Percentiles rank a stretch among this genome's conserved stretches.
Evolutionary conservation across 2,888 invertebrate species (phyloP).

Genomic region (Schizaphis graminum): DNA sequence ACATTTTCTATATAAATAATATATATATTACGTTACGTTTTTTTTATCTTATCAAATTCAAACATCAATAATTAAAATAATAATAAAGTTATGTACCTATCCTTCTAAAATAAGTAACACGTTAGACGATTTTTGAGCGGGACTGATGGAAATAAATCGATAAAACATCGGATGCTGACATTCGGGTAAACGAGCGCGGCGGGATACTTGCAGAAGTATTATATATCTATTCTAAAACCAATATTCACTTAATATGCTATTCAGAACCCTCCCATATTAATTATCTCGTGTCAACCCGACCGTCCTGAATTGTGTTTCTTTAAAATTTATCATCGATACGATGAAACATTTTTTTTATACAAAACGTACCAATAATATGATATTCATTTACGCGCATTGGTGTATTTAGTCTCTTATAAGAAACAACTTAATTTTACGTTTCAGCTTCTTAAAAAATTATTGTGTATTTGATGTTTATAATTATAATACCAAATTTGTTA

Average conservation of each 20-base stretch:
- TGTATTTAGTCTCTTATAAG: background rate
- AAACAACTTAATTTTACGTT: background rate
- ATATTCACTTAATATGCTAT: constrained; percentile 34
- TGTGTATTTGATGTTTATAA: background rate
- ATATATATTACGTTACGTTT: background rate
- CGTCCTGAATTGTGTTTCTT: background rate
- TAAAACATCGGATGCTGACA: background rate
- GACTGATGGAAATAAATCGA: background rate
- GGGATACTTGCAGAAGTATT: constrained; percentile 12
- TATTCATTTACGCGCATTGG: background rate
- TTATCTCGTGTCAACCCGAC: constrained; percentile 4
- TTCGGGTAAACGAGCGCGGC: background rate
- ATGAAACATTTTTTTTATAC: background rate
- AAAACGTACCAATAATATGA: background rate
- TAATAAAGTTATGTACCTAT: background rate
- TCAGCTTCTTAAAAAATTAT: background rate
- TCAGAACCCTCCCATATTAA: constrained; percentile 27
- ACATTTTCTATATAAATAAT: no score
- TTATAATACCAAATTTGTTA: background rate
- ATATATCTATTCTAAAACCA: background rate
- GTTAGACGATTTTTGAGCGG: background rate
- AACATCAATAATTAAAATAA: background rate
- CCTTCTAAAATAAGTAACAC: background rate
- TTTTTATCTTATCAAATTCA: background rate
- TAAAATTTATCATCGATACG: background rate